phyloP scores from a whole-genome alignment of 2,113 vertebrate species.

The Corythornis cristatus region DNA sequence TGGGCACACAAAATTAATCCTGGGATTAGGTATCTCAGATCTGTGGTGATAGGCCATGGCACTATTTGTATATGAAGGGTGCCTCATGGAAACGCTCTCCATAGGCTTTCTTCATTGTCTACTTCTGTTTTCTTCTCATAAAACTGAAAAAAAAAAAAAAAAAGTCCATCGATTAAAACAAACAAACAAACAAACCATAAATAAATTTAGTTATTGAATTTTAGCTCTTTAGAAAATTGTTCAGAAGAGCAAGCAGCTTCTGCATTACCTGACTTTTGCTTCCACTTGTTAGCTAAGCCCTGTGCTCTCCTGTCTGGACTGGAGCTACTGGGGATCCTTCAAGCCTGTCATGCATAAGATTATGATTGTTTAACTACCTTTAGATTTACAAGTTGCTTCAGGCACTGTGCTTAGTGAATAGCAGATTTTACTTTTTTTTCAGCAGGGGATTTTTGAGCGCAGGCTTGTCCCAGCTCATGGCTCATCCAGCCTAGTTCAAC shows the following conservation, averaged over 20 bases:
- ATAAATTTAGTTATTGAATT: background rate
- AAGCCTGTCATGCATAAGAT: background rate
- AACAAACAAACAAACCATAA: background rate
- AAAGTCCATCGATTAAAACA: background rate
- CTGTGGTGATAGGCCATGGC: background rate
- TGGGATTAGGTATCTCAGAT: conserved; percentile 2
- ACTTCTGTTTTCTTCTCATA: background rate
- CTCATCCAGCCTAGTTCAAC: background rate
- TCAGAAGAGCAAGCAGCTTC: background rate
- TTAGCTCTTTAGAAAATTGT: background rate
- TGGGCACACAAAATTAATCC: conserved; percentile 41
- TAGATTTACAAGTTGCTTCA: background rate
- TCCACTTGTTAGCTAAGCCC: background rate
- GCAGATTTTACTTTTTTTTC: background rate
- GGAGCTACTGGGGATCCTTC: background rate
- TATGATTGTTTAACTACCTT: background rate
- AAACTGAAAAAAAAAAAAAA: background rate
- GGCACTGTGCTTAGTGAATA: background rate
- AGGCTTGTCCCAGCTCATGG: background rate
- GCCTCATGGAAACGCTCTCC: background rate
- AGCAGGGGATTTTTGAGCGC: background rate
- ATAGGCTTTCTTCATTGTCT: background rate
- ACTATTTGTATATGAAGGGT: background rate
- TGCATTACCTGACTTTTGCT: background rate
- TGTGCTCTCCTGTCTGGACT: background rate